These are phyloP conservation scores for Oxytorus armatus DNA, from an alignment of 2,888 invertebrate genomes.

Conservation along the genomic window DNA sequence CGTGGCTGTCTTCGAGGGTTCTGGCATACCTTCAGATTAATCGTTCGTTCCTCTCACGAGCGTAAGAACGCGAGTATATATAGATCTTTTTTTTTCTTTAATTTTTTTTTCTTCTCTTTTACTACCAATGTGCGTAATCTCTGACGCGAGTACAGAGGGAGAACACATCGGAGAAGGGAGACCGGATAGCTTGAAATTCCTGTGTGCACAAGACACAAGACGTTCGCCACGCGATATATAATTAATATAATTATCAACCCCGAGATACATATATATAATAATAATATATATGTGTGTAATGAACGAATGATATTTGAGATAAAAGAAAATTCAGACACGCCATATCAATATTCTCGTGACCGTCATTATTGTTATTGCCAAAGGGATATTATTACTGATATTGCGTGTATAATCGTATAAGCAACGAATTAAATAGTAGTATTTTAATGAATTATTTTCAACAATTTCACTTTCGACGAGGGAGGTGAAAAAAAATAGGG, in stretches of 20 bases:
- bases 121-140: conserved; percentile 55
- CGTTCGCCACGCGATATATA: conserved; percentile 51
- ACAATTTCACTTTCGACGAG: too few relatives aligned
- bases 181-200: conserved; percentile 58
- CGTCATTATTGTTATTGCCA: conserved; percentile 44
- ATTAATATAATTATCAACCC: conserved; percentile 67
- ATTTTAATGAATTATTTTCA: conserved; percentile 39
- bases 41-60: conserved; percentile 59
- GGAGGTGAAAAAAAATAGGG: too few relatives aligned
- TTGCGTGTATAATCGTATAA: conserved; percentile 38
- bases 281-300: neutral
- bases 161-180: conserved; percentile 36
- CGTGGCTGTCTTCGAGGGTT: conserved; percentile 69
- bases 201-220: conserved; percentile 26
- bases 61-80: conserved; percentile 53
- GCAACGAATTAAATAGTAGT: conserved; percentile 23
- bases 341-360: conserved; percentile 40
- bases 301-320: conserved; percentile 22
- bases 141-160: conserved; percentile 48
- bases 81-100: conserved; percentile 43
- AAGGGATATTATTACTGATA: conserved; percentile 26
- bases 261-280: conserved; percentile 2
- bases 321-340: conserved; percentile 39
- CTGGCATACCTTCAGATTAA: conserved; percentile 70
- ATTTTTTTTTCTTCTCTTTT: conserved; percentile 34